Evolutionary conservation across 2,797 vertebrate genomes (phyloP).

Genomic region (Pelochelys cantorii): DNA sequence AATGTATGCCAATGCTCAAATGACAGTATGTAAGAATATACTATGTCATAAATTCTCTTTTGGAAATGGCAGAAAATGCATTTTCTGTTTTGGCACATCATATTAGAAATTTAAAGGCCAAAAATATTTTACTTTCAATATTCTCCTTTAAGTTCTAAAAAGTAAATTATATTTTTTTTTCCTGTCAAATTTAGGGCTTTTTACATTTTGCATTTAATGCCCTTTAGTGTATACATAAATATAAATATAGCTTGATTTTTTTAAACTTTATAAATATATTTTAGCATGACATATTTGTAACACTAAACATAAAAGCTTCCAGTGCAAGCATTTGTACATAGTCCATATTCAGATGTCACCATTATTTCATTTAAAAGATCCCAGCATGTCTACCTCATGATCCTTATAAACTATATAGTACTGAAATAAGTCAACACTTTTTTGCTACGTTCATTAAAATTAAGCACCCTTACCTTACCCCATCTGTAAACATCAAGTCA

Average conservation of each 20-base stretch:
- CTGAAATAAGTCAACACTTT: conserved; percentile 73
- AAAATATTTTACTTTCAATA: conserved; percentile 54
- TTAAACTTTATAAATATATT: conserved; percentile 59
- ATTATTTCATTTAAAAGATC: conserved; percentile 74
- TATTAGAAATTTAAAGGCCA: conserved; percentile 39
- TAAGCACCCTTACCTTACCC: conserved; percentile 80
- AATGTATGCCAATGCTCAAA: conserved; percentile 60
- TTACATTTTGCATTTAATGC: conserved; percentile 40
- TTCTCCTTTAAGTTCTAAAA: conserved; percentile 48
- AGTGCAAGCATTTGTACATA: conserved; percentile 76
- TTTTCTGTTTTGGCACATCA: conserved; percentile 45
- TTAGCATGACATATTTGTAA: conserved; percentile 73
- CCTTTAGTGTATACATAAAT: conserved; percentile 50
- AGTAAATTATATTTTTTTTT: conserved; percentile 52
- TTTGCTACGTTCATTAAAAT: conserved; percentile 81
- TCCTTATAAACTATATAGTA: conserved; percentile 76
- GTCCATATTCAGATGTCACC: conserved; percentile 77
- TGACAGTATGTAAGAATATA: conserved; percentile 67
- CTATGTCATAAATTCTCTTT: conserved; percentile 50
- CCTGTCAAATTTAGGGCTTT: conserved; percentile 15
- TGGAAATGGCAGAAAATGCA: conserved; percentile 34
- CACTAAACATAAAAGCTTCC: conserved; percentile 74
- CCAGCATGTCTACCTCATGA: conserved; percentile 81
- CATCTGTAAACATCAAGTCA: conserved; percentile 84
- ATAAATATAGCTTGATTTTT: conserved; percentile 56